phyloP scores from a whole-genome alignment of 2,113 vertebrate genomes.

The Salvator merianae region DNA sequence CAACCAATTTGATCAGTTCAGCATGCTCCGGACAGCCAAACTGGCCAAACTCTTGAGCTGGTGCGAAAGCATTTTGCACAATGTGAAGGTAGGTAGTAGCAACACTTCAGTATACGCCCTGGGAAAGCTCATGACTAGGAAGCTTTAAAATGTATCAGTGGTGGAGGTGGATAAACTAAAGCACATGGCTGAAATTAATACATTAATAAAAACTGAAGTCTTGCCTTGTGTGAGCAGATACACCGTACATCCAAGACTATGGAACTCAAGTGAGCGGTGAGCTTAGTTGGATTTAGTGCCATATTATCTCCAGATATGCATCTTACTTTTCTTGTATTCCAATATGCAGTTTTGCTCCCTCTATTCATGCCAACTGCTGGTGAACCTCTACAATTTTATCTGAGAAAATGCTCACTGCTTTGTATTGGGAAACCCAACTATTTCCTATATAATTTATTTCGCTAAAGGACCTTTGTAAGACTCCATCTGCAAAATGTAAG shows the following conservation, averaged over 20 bases:
- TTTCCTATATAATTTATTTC: not conserved
- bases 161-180: too few species aligned
- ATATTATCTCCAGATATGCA: not conserved
- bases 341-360: not conserved
- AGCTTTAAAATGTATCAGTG: too few species aligned
- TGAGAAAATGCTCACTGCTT: not conserved
- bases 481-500: slow-evolving; percentile 22
- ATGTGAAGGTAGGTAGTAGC: too few species aligned
- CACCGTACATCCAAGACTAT: not conserved
- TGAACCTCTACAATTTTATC: not conserved
- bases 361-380: not conserved
- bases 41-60: too few species aligned
- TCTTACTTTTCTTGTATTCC: not conserved
- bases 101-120: too few species aligned
- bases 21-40: too few species aligned
- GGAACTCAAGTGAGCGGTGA: not conserved
- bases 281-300: not conserved
- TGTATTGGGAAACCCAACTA: not conserved
- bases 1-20: too few species aligned
- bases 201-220: not conserved
- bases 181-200: too few species aligned
- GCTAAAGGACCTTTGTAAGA: not conserved
- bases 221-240: not conserved
- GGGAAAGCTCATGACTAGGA: too few species aligned
- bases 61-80: too few species aligned